A percentile compares a stretch with the other conserved stretches of the same genome.
Evolutionary conservation across 2,113 vertebrate genomes (phyloP).

Genomic region (Coptodon rendalli): DNA sequence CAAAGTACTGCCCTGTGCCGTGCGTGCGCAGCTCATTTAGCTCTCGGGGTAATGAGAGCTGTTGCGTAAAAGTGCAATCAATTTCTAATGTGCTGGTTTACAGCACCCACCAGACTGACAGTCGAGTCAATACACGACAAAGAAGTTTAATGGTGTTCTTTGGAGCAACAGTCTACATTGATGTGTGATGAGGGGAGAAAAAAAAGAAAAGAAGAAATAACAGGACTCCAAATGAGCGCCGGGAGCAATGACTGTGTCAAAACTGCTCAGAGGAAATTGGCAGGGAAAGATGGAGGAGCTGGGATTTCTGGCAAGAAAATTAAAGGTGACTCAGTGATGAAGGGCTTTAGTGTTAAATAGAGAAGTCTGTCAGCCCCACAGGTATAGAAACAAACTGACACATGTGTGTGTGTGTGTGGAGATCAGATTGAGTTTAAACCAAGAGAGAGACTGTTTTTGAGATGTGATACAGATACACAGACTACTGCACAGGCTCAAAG

Average conservation of each 20-base stretch:
- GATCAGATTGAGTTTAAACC: neutral
- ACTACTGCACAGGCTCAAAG: neutral
- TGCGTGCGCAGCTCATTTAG: constrained; percentile 30
- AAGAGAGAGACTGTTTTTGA: neutral
- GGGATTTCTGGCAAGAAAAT: neutral
- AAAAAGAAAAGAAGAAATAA: neutral
- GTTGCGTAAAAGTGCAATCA: constrained; percentile 47
- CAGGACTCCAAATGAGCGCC: neutral
- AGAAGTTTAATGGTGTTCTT: constrained; percentile 51
- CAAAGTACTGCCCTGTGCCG: neutral
- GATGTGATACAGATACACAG: neutral
- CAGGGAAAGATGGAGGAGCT: neutral
- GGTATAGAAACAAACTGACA: neutral
- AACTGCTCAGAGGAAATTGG: constrained; percentile 20
- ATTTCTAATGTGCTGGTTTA: constrained; percentile 48
- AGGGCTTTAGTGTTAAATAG: constrained; percentile 3
- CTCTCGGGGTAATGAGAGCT: constrained; percentile 38
- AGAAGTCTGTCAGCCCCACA: neutral
- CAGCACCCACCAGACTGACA: constrained; percentile 35
- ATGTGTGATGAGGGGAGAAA: constrained; percentile 19
- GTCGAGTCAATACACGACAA: constrained; percentile 35
- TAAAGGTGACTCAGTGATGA: neutral
- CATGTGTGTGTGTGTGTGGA: neutral
- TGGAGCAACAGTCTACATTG: constrained; percentile 20
- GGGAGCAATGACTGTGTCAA: constrained; percentile 27